Conservation (phyloP, 2,888 invertebrate genomes). For the Agrenia bidenticulata region DNA sequence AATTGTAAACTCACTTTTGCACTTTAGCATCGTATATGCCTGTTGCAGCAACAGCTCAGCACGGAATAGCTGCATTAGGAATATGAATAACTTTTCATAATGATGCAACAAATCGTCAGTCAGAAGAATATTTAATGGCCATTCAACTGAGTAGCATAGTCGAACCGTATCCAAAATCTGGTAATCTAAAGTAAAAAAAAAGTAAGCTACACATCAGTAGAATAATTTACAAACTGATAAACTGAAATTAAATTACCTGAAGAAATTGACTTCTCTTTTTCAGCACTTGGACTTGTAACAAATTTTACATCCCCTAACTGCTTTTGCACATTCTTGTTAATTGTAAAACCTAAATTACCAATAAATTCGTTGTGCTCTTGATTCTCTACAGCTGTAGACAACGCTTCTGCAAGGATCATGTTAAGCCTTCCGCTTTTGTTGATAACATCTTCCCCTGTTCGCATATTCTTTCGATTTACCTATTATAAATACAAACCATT, state of each 20-base stretch:
- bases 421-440: conserved; percentile 31
- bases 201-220: not conserved
- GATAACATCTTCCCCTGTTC: conserved; percentile 30
- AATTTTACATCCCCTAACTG: not conserved
- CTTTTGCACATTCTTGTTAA: not conserved
- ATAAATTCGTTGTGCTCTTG: conserved; percentile 28
- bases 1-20: conserved; percentile 34
- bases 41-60: conserved; percentile 75
- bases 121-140: conserved; percentile 77
- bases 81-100: conserved; percentile 74
- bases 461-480: conserved; percentile 33
- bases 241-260: not conserved
- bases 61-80: conserved; percentile 71
- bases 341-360: conserved; percentile 30
- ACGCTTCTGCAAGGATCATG: conserved; percentile 37
- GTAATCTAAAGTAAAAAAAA: conserved; percentile 3
- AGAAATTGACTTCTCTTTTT: not conserved
- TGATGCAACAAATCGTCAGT: conserved; percentile 69
- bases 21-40: conserved; percentile 61
- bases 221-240: not conserved
- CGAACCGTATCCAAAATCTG: conserved; percentile 67
- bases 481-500: conserved; percentile 9
- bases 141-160: conserved; percentile 69
- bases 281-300: not conserved
- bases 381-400: conserved; percentile 29